These are phyloP conservation scores for Schrankia costaestrigalis DNA, from an alignment of 2,888 invertebrate species.

Conservation along the genomic window DNA sequence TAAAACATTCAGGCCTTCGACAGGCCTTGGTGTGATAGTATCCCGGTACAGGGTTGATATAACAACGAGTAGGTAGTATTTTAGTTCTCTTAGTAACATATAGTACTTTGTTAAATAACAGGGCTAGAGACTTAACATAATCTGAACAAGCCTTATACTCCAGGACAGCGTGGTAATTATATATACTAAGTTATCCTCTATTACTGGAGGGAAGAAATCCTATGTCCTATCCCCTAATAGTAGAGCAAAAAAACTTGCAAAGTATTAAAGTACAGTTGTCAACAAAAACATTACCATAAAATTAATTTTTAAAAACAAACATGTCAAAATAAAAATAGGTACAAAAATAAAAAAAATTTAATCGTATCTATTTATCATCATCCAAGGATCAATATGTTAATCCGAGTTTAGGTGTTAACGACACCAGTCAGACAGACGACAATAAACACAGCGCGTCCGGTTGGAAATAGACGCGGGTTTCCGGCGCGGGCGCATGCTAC, in stretches of 20 bases:
- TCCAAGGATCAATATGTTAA: slow-evolving; percentile 60
- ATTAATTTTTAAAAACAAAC: slow-evolving; percentile 6
- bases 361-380: no score
- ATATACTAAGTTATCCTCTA: no score
- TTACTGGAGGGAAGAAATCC: not conserved
- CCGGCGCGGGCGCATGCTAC: slow-evolving; percentile 53
- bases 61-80: no score
- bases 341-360: no score
- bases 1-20: no score
- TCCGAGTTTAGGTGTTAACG: slow-evolving; percentile 65
- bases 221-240: not conserved
- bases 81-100: no score
- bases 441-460: slow-evolving; percentile 74
- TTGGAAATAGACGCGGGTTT: slow-evolving; percentile 74
- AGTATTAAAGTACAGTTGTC: slow-evolving; percentile 7
- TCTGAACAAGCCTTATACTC: no score
- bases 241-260: not conserved
- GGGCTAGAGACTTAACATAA: no score
- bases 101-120: no score
- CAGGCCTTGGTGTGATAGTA: no score
- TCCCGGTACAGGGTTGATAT: no score
- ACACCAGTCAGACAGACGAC: slow-evolving; percentile 64
- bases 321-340: slow-evolving; percentile 9
- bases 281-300: slow-evolving; percentile 7
- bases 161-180: no score